Evolutionary conservation across 2,113 vertebrate genomes (phyloP).

Genomic region (Baryphthengus martii): DNA sequence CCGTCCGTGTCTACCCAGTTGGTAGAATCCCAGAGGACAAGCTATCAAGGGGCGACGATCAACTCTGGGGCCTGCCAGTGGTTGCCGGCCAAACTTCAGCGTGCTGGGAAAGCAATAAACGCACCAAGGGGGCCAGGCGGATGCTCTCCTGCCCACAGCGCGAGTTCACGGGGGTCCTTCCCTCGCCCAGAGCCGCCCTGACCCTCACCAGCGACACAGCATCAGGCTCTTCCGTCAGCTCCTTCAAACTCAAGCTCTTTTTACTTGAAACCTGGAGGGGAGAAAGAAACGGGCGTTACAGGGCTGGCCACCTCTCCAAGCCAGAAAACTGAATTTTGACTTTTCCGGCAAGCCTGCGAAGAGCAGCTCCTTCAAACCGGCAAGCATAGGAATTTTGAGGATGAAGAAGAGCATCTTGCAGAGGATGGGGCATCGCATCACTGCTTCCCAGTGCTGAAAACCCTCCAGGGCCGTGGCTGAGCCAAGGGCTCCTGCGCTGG

Average conservation of each 20-base stretch:
- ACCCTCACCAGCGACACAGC: constrained; percentile 84
- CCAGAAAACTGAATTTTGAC: not conserved
- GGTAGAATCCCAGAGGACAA: not conserved
- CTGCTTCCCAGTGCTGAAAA: not conserved
- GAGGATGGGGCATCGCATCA: not conserved
- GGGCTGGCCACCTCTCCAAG: not conserved
- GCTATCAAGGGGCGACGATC: too few species aligned
- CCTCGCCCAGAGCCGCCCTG: not conserved
- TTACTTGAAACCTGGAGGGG: constrained; percentile 78
- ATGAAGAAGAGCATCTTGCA: not conserved
- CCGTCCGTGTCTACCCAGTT: not conserved
- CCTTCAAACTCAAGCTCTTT: constrained; percentile 91
- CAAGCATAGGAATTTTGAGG: fast-evolving
- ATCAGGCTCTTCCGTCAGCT: constrained; percentile 81
- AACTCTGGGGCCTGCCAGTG: not conserved
- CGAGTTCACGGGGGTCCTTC: not conserved
- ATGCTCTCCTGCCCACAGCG: not conserved
- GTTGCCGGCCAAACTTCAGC: not conserved
- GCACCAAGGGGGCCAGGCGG: not conserved
- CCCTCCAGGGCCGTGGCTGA: fast-evolving
- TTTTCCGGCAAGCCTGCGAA: not conserved
- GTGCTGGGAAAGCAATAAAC: not conserved
- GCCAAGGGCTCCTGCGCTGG: not conserved
- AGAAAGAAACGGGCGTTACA: fast-evolving
- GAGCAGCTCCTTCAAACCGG: not conserved